Base-by-base conservation (phyloP, 2,888 invertebrate genomes). In the Plutella xylostella region DNA sequence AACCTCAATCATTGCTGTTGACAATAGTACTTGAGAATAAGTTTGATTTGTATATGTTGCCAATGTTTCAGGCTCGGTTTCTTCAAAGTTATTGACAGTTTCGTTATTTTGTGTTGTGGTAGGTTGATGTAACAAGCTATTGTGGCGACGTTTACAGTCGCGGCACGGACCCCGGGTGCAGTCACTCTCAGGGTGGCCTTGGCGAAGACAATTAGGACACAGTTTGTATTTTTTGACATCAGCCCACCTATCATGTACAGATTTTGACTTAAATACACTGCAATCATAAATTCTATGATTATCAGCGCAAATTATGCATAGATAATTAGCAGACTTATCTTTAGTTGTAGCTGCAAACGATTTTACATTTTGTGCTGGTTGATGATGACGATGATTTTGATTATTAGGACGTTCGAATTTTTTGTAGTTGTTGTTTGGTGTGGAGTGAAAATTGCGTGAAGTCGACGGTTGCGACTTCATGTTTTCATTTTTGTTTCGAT, bases 1-100 rank as follows among this genome's bases (percentile, higher is more conserved):
- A 3, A 51, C 47, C 22, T 49, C 35, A 37, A 51, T 48, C 21
- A 51, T 9, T 1, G 49, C 51, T 7, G 49, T 51, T 6, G 50
- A 51, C 6, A 54, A 21, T 4, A 49, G 22, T 17, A 46, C 42
- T 19, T 50, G 28, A n/a, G n/a, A n/a, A n/a, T n/a, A n/a, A n/a
- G n/a, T n/a, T n/a, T n/a, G n/a, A n/a, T n/a, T n/a, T n/a, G n/a
- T n/a, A n/a, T n/a, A n/a, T n/a, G n/a, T n/a, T n/a, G n/a, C n/a
- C n/a, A n/a, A n/a, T n/a, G n/a, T n/a, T n/a, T n/a, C n/a, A n/a
- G n/a, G n/a, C n/a, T n/a, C n/a, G n/a, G n/a, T n/a, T n/a, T n/a
- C n/a, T n/a, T n/a, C n/a, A n/a, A n/a, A n/a, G n/a, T n/a, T n/a
- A n/a, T n/a, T n/a, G n/a, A n/a, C n/a, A n/a, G n/a, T n/a, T 12